Percentiles rank a stretch among this genome's conserved stretches.
These are phyloP conservation scores for Limanda limanda DNA, from an alignment of 2,113 vertebrate genomes.

Conservation along the genomic window DNA sequence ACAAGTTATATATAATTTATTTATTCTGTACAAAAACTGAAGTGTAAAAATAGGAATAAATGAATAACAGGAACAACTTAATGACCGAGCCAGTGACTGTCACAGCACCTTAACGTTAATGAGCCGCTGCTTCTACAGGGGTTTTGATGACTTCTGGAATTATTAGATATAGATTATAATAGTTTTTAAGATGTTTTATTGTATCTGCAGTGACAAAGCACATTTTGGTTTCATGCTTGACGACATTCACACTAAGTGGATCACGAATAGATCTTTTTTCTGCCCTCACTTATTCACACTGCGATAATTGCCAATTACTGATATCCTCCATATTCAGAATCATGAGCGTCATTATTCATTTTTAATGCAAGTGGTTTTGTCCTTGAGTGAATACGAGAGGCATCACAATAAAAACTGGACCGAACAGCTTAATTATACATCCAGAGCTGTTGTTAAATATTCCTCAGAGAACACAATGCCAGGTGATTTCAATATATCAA, in stretches of 20 bases:
- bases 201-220: not conserved
- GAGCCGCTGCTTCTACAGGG: too few species aligned
- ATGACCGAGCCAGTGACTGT: too few species aligned
- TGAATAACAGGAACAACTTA: not conserved
- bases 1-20: not conserved
- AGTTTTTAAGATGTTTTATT: not conserved
- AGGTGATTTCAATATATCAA: constrained; percentile 58
- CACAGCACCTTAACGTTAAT: too few species aligned
- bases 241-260: not conserved
- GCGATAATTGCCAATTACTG: not conserved
- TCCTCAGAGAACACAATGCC: constrained; percentile 36
- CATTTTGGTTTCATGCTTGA: not conserved
- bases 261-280: not conserved
- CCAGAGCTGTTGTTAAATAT: constrained; percentile 42
- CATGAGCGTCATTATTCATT: not conserved
- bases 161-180: not conserved
- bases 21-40: not conserved
- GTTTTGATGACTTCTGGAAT: too few species aligned
- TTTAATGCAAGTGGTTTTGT: constrained; percentile 28
- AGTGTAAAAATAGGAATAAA: not conserved
- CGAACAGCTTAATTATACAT: constrained; percentile 57
- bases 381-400: constrained; percentile 19
- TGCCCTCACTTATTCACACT: not conserved
- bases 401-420: constrained; percentile 14
- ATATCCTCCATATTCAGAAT: constrained; percentile 10